Base-by-base conservation (phyloP, 2,113 vertebrate species). In the Solea solea region DNA sequence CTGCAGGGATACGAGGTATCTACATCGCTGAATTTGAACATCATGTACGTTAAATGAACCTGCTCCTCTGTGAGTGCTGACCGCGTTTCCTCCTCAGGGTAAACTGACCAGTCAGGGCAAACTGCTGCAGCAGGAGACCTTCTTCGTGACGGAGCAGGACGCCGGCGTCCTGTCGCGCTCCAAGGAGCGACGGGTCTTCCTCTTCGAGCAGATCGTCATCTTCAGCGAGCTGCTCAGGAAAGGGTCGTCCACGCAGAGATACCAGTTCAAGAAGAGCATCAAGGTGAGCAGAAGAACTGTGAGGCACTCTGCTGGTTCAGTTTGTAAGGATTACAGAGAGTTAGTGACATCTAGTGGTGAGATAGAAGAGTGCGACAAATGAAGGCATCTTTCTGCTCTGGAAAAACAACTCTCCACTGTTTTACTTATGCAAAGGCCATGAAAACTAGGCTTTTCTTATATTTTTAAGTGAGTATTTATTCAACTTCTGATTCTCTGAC, bases 201-300 rank as follows among this genome's bases (percentile, higher is more conserved):
- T 99, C 81, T 99, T 99, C 0, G 98, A 99, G 89, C 97, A 99
- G 85, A 99, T 99, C 0, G 96, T 99, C 88, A 99, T 99, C 93
- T 97, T 98, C 91, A 99, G 98, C 4, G 98, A 99, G 51, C 95
- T 99, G 66, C 96, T 99, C 45, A 93, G 97, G 27, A 99, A 98
- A 90, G 98, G 97, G 3, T 98, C 97, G n/a, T 94, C 97, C 76
- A 98, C 94, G 0, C 97, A 96, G 0, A 95, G 96, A 3, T 99
- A 98, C 90, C 96, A 96, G 94, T 99, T 98, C 89, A 99, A 99
- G 89, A 96, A 94, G 79, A 96, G 95, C 91, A 99, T 99, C 88
- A 99, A 98, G 96, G 98, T 98, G 80, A 16, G 7, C 7, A 13
- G 44, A 51, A 21, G 21, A 21, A 21, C 21, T 21, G 21, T 21